Evolutionary conservation across 1,140 invertebrate species (phyloP).

Genomic region (Pachypsylla venusta): DNA sequence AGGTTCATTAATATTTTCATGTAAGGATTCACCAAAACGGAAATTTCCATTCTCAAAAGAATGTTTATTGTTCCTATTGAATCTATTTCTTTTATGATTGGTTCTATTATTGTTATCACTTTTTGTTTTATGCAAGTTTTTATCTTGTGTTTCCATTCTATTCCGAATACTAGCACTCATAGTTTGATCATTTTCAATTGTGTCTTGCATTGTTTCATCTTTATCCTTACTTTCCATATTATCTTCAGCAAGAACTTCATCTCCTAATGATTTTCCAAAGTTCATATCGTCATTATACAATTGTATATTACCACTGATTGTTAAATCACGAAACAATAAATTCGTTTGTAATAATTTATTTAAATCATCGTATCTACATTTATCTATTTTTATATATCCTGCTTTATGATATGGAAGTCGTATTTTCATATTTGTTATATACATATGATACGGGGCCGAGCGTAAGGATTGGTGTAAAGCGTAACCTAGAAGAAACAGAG

Average conservation of each 20-base stretch:
- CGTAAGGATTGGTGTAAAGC: conserved; percentile 42
- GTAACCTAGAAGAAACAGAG: conserved; percentile 38
- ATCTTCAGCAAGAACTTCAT: too few relatives aligned
- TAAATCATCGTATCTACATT: conserved; percentile 50
- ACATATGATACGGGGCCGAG: conserved; percentile 44
- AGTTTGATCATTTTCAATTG: too few relatives aligned
- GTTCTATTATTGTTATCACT: too few relatives aligned
- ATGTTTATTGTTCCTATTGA: conserved; percentile 17
- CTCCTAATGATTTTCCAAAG: conserved; percentile 37
- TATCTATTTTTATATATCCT: conserved; percentile 41
- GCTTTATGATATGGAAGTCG: conserved; percentile 33
- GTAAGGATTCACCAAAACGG: conserved; percentile 25
- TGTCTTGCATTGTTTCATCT: too few relatives aligned
- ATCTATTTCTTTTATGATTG: too few relatives aligned
- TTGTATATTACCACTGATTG: conserved; percentile 43
- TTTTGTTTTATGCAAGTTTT: too few relatives aligned
- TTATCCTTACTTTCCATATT: too few relatives aligned
- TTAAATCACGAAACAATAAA: conserved; percentile 57
- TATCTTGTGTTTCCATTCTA: too few relatives aligned
- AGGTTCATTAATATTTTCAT: conserved; percentile 22
- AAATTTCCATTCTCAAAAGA: conserved; percentile 19
- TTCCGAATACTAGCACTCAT: conserved; percentile 31
- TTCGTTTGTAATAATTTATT: conserved; percentile 57
- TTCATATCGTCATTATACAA: conserved; percentile 29
- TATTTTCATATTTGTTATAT: conserved; percentile 45